Conservation (phyloP, 2,797 vertebrate species). For the Coreius guichenoti region DNA sequence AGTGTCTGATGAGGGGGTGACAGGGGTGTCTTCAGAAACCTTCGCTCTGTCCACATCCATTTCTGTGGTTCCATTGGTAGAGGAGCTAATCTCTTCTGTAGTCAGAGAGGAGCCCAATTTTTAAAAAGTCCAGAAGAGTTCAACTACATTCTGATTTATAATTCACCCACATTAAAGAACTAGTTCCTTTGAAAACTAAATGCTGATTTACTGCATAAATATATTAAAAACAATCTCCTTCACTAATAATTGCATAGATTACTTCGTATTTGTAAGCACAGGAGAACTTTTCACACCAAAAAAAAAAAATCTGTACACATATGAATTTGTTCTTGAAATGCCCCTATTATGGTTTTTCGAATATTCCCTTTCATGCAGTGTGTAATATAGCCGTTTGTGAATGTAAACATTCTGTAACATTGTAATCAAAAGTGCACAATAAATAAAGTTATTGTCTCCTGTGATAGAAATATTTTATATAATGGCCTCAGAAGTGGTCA, state of each 20-base stretch:
- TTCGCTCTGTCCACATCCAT: constrained; percentile 24
- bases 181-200: not conserved
- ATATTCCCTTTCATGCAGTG: too few relatives aligned
- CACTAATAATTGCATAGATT: not conserved
- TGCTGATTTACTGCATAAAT: not conserved
- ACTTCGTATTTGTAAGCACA: not conserved
- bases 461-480: too few relatives aligned
- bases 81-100: constrained; percentile 38
- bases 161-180: not conserved
- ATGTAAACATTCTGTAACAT: too few relatives aligned
- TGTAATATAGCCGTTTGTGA: too few relatives aligned
- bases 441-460: too few relatives aligned
- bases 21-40: constrained; percentile 10
- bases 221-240: not conserved
- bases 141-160: not conserved
- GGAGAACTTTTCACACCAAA: not conserved
- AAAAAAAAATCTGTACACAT: not conserved
- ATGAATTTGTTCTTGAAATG: too few relatives aligned
- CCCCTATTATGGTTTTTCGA: too few relatives aligned
- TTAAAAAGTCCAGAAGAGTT: not conserved
- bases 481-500: too few relatives aligned
- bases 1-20: constrained; percentile 27
- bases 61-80: constrained; percentile 20
- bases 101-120: not conserved
- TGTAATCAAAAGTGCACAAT: too few relatives aligned